These are phyloP conservation scores for Formica selysi DNA, from an alignment of 1,140 invertebrate genomes.

Conservation along the genomic window DNA sequence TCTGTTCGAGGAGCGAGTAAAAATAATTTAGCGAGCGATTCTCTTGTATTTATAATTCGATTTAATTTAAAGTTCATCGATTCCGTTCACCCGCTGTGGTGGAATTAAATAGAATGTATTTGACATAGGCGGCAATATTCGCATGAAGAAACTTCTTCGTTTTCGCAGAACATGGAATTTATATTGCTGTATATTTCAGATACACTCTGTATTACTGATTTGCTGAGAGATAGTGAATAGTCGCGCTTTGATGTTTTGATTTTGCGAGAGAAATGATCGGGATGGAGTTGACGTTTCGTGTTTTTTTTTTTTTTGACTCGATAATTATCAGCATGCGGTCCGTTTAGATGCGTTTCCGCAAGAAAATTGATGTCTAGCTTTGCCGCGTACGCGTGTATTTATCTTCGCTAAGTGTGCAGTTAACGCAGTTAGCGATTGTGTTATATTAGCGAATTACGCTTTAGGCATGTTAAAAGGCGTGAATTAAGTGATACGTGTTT, in stretches of 20 bases:
- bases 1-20: background rate
- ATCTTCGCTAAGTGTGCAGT: conserved; percentile 52
- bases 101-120: conserved; percentile 1
- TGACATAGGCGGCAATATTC: background rate
- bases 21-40: background rate
- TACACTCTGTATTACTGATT: conserved; percentile 25
- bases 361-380: conserved; percentile 57
- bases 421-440: conserved; percentile 51
- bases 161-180: background rate
- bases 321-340: background rate
- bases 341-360: conserved; percentile 44
- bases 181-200: conserved; percentile 24
- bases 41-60: conserved; percentile 17
- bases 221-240: conserved; percentile 31
- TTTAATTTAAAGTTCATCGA: conserved; percentile 7
- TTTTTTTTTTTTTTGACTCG: background rate
- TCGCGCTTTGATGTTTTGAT: conserved; percentile 39
- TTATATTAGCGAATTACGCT: conserved; percentile 40
- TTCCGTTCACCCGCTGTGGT: conserved; percentile 19
- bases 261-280: conserved; percentile 1
- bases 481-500: conserved; percentile 37
- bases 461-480: conserved; percentile 32
- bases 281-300: background rate
- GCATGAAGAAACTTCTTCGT: background rate
- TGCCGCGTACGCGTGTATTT: conserved; percentile 44